These are phyloP conservation scores for Galago senegalensis DNA, from an alignment of 2,797 vertebrate species.

Conservation along the genomic window DNA sequence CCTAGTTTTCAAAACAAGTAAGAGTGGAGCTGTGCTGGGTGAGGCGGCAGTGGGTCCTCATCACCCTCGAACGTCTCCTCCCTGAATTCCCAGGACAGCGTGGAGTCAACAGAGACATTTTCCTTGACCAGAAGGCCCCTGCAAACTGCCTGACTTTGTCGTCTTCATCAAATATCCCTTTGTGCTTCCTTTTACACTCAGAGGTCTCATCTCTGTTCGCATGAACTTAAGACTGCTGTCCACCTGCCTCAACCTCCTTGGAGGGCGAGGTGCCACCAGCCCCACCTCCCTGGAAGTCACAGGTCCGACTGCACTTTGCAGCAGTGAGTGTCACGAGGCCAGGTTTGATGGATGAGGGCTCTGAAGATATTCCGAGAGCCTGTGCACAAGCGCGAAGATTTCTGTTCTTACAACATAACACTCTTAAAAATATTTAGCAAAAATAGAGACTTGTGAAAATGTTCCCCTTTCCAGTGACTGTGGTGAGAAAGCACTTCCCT, in stretches of 20 bases:
- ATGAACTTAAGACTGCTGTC: neutral
- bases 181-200: neutral
- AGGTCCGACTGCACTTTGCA: neutral
- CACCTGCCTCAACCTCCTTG: neutral
- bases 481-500: constrained; percentile 63
- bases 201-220: neutral
- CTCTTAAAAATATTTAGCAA: constrained; percentile 72
- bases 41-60: neutral
- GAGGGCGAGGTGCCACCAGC: neutral
- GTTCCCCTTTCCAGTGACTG: constrained; percentile 68
- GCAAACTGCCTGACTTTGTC: neutral
- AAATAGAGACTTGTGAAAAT: constrained; percentile 73
- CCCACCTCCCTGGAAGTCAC: neutral
- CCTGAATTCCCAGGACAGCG: neutral
- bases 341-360: neutral
- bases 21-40: neutral
- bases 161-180: neutral
- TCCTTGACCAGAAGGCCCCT: neutral
- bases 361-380: constrained; percentile 35
- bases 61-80: neutral
- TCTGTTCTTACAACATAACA: constrained; percentile 59
- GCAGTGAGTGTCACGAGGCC: neutral
- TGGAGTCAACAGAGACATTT: neutral
- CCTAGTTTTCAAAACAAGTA: neutral
- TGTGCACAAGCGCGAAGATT: constrained; percentile 52